Evolutionary conservation across 1,140 invertebrate species (phyloP), one percentile per base, ranked within the genome.

Genomic region (Drosophila paulistorum): DNA sequence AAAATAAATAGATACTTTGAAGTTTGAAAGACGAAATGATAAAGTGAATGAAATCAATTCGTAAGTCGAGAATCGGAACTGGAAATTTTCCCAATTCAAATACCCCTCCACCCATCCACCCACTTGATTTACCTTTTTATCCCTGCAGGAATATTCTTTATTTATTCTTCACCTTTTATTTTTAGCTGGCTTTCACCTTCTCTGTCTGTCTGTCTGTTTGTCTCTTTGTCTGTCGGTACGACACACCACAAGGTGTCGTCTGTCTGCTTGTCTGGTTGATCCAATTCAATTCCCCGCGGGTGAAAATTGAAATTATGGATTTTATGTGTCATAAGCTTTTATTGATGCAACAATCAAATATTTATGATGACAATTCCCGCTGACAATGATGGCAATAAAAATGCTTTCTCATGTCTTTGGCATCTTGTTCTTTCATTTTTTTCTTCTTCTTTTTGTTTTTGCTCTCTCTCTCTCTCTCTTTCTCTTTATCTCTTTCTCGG

Each of bases 281-380:
- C 20, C 54, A 55, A 30, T 35, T 11, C 39, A 39, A 39, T 41
- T 17, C 57, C 75, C 82, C 71, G 37, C 71, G 77, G 74, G 80
- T 70, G 75, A 84, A 85, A 87, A 87, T 87, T 87, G 84, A 87
- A 90, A 87, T 87, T 87, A 87, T 87, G 84, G 84, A 87, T 90
- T 87, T 87, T 87, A 87, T 87, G 84, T 87, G 84, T 87, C 84
- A 87, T 87, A 87, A 87, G 84, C 84, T 87, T 87, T 87, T 89
- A 89, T 87, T 89, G 85, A 89, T 89, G 85, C 84, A 87, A 89
- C 84, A 87, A 87, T 87, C 84, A 87, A 87, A 87, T 87, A 87
- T 87, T 87, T 87, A 87, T 87, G 84, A 90, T 87, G 83, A 86
- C 83, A 86, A 86, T 87, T 79, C 76, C 72, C 83, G 83, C 79